Base-by-base conservation (phyloP, 23 tunicate species). In the Trididemnum miniatum region DNA sequence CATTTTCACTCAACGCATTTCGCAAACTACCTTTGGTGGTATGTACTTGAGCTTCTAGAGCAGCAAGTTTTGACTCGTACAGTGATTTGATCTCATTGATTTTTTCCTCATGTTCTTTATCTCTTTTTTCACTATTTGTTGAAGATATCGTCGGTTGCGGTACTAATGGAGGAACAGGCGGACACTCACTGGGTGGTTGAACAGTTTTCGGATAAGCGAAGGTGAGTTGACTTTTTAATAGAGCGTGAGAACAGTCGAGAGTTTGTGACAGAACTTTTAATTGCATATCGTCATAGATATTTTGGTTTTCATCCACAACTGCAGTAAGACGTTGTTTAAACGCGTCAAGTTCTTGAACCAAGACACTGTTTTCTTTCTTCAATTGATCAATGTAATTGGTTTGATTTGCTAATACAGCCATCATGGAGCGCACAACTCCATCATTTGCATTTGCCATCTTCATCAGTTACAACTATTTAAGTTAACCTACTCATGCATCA, bases 261-360 rank as follows among this genome's bases (percentile, higher is more conserved):
- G 96, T 90, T 26, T 80, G 51, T 18, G 76, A 38, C 18, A 90
- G 62, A 50, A 80, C 69, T 15, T 80, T 65, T 5, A 78, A 59
- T 35, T 77, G 85, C 77, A 85, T 65, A 26, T 40, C 76, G 80
- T 90, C 96, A 62, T 90, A 86, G 4, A 90, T 31, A 36, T 72
- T 28, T 62, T 90, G 89, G 72, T 90, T 90, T 80, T 90, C 96
- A 32, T 65, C 59, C 37, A 90, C 71, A 65, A 90, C 96, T 7
- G 80, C 72, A 15, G 15, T 28, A 12, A 90, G 40, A 20, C 86
- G 65, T 34, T 65, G 67, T 75, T 73, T 80, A 51, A 90, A 81
- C 20, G 39, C 72, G 5, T 72, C 5, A 30, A 90, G 71, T 35
- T 90, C 89, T 20, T 34, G 33, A 78, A 52, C 1, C 0, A 78